Percentiles rank a stretch among this genome's conserved stretches.
These are phyloP conservation scores for Etheostoma perlongum DNA, from an alignment of 2,797 vertebrate genomes.

Conservation along the genomic window DNA sequence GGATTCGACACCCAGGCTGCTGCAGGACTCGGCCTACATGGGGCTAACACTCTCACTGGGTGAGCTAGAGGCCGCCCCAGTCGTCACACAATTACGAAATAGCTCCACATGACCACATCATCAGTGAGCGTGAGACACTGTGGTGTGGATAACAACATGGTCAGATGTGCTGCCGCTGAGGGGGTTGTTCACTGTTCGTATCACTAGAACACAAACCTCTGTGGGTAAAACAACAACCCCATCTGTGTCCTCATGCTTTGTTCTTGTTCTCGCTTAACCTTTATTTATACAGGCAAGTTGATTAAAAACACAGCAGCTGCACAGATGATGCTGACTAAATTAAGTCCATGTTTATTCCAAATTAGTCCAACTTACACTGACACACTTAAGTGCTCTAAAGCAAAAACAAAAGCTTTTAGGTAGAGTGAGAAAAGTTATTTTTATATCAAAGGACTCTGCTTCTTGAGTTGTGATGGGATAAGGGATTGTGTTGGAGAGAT, in stretches of 20 bases:
- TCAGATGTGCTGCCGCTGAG: slow-evolving; percentile 32
- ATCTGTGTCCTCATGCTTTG: slow-evolving; percentile 40
- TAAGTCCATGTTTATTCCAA: background rate
- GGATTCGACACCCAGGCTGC: no score
- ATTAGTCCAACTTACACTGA: background rate
- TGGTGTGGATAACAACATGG: slow-evolving; percentile 26
- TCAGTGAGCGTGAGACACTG: slow-evolving; percentile 32
- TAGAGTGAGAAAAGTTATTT: slow-evolving; percentile 29
- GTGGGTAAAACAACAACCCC: slow-evolving; percentile 23
- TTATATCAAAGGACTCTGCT: slow-evolving; percentile 29
- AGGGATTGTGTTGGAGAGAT: slow-evolving; percentile 38
- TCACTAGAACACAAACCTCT: slow-evolving; percentile 33
- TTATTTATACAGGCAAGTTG: slow-evolving; percentile 19
- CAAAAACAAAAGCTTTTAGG: slow-evolving; percentile 6
- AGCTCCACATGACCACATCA: slow-evolving; percentile 42
- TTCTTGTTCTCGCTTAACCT: slow-evolving; percentile 17
- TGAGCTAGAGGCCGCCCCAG: background rate
- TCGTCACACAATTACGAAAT: slow-evolving; percentile 48
- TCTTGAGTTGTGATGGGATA: slow-evolving; percentile 28
- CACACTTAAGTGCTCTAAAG: slow-evolving; percentile 3
- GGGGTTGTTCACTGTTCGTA: slow-evolving; percentile 36
- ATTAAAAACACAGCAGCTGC: slow-evolving; percentile 22
- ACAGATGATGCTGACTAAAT: background rate
- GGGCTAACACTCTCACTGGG: no score
- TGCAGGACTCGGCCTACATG: no score